Evolutionary conservation across 2,888 invertebrate genomes (phyloP), one percentile per base, ranked within the genome.

Genomic region (Ormyrus pomaceus): DNA sequence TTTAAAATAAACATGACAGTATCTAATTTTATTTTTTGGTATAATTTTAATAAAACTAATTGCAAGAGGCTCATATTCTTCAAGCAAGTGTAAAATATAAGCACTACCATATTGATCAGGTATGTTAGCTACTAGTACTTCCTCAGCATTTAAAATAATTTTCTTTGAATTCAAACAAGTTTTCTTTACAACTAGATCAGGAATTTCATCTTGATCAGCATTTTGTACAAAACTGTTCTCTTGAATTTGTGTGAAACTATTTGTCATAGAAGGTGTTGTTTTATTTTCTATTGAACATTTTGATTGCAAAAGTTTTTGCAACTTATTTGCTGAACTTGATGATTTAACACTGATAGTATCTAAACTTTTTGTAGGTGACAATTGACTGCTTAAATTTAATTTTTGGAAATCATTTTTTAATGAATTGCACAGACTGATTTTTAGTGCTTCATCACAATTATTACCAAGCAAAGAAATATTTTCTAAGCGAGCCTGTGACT

Each of bases 71-170:
- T 86, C 75, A 73, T 84, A 84, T 34, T 86, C 83, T 48, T 87
- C 83, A 5, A 90, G 79, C 4, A 90, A 82, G 82, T 89, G 87
- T 5, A 89, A 77, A 19, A 89, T 86, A 11, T 86, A 88, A 46
- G 86, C 83, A 45, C 83, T 19, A 0, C 85, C 83, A 70, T 79
- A 85, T 5, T 82, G 70, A 0, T 70, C 19, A 62, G 83, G 85
- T 62, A 89, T 82, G 75, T 90, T 90, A 5, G 86, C 88, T 0
- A 89, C 84, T 10, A 89, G 83, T 19, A 89, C 65, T 79, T 87
- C 87, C 61, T 85, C 82, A 0, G 87, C 86, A 59, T 82, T 56
- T 5, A 62, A 8, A 19, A 85, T 10, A 48, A 80, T 50, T 58
- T 71, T 73, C 10, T 64, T 58, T 61, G 56, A 48, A 48, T 19